phyloP scores from a whole-genome alignment of 2,797 vertebrate species.

The Argentina silus region DNA sequence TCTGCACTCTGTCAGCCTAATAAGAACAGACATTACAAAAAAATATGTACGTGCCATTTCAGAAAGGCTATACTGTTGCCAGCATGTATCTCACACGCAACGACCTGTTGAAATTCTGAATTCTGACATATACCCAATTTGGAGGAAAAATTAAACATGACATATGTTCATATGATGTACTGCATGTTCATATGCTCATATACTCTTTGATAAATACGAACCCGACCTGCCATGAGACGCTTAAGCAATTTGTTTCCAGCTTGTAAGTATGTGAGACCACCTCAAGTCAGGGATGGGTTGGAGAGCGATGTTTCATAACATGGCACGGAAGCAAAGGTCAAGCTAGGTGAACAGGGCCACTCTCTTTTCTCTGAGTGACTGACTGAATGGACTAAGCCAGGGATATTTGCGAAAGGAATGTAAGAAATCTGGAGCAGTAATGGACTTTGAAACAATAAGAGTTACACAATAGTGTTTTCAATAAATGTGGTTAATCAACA shows the following conservation, averaged over 20 bases:
- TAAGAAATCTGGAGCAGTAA: too few relatives aligned
- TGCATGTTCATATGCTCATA: not conserved
- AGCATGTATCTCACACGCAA: not conserved
- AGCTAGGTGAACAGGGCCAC: not conserved
- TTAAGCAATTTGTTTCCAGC: not conserved
- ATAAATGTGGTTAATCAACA: too few relatives aligned
- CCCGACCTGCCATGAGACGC: not conserved
- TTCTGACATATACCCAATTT: not conserved
- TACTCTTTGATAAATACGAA: not conserved
- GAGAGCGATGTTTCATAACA: not conserved
- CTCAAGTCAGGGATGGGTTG: not conserved
- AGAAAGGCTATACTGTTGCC: not conserved
- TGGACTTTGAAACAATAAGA: not conserved
- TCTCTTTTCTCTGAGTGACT: too few relatives aligned
- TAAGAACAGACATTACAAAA: not conserved
- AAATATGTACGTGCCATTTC: not conserved
- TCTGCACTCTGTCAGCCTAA: constrained; percentile 3
- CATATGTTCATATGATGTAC: not conserved
- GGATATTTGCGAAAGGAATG: too few relatives aligned
- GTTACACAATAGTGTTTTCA: not conserved
- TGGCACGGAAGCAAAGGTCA: not conserved
- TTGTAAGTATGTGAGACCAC: not conserved
- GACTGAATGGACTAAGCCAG: too few relatives aligned
- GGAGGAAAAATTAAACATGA: not conserved
- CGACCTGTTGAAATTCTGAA: not conserved